phyloP scores from a whole-genome alignment of 2,113 vertebrate species.

The Willisornis vidua region DNA sequence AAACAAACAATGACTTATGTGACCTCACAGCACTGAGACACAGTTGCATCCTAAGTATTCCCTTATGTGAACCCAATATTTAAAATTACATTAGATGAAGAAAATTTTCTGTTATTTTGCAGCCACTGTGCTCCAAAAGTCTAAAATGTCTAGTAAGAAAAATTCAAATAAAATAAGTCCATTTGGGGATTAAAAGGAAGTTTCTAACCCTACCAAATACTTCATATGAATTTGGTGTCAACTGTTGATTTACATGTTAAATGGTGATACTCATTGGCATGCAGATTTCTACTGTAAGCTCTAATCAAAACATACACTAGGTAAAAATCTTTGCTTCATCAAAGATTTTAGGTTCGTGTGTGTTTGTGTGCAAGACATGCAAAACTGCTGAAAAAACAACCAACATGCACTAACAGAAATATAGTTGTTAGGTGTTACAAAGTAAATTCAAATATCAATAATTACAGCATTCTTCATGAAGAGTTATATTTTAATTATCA shows the following conservation, averaged over 20 bases:
- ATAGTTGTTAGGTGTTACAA: background rate
- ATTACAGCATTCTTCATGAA: background rate
- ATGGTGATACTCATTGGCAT: background rate
- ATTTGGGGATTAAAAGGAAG: background rate
- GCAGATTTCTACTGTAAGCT: background rate
- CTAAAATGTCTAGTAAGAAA: background rate
- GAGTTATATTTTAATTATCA: background rate
- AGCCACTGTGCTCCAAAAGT: background rate
- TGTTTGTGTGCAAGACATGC: background rate
- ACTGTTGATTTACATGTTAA: background rate
- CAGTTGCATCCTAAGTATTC: background rate
- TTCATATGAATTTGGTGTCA: background rate
- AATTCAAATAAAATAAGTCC: background rate
- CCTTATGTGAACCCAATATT: background rate
- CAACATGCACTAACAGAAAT: conserved; percentile 6
- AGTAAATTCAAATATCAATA: background rate
- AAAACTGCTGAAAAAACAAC: conserved; percentile 5
- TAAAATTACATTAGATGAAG: background rate
- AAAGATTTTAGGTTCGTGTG: background rate
- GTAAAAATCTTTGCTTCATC: background rate
- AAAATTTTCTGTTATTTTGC: background rate
- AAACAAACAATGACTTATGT: background rate
- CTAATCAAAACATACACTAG: background rate
- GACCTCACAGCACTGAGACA: background rate
- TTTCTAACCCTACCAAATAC: background rate